Percentiles rank a stretch among this genome's conserved stretches.
These are phyloP conservation scores for Cassiopea xamachana DNA, from an alignment of 30 jellyfish, hydroid and myxozoan species.

Conservation along the genomic window DNA sequence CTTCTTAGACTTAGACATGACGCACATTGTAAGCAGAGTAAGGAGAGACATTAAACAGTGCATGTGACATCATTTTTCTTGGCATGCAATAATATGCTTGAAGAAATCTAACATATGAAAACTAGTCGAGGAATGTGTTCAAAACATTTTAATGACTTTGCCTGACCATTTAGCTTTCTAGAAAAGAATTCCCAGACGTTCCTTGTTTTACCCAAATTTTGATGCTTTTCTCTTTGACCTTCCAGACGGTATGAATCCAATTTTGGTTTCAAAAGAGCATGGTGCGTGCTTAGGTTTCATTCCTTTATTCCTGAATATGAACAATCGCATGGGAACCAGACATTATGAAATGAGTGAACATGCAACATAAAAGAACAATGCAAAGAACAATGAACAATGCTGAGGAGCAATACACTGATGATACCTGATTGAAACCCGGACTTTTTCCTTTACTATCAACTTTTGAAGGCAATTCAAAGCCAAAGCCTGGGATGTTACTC, in stretches of 20 bases:
- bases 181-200: background rate
- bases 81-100: no score
- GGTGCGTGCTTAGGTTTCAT: background rate
- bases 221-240: no score
- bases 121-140: no score
- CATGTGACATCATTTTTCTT: no score
- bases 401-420: background rate
- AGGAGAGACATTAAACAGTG: no score
- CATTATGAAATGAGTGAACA: background rate
- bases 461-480: constrained; percentile 27
- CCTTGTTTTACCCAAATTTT: no score
- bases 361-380: background rate
- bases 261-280: background rate
- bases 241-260: no score
- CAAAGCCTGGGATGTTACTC: constrained; percentile 40
- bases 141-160: background rate
- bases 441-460: constrained; percentile 59
- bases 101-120: no score
- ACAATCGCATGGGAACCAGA: background rate
- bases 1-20: no score
- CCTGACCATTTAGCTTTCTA: background rate
- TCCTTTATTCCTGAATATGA: background rate
- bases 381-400: background rate
- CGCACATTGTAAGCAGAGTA: no score
- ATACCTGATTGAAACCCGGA: constrained; percentile 77